Evolutionary conservation across 2,888 invertebrate genomes (phyloP).

Genomic region (Branchinecta sandiegonensis): DNA sequence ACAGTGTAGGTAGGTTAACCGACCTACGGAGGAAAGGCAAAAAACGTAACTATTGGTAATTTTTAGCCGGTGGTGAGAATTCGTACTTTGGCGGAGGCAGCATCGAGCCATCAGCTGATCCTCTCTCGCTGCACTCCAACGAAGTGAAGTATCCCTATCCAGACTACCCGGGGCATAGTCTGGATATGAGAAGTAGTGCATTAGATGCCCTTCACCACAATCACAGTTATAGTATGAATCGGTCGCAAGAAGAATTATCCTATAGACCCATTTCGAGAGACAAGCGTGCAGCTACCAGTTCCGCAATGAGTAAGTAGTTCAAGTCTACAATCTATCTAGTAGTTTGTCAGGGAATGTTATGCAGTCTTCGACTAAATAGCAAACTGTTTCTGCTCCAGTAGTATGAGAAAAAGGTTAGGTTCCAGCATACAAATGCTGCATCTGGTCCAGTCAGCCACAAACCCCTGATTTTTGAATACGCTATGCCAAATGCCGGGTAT

Average conservation of each 20-base stretch:
- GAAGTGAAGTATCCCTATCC: constrained; percentile 5
- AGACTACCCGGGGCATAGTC: constrained; percentile 2
- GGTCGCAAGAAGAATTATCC: constrained; percentile 43
- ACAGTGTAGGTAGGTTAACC: no score
- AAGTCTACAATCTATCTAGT: no score
- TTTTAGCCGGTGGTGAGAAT: not conserved
- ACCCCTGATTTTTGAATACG: no score
- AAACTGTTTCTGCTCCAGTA: no score
- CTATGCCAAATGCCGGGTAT: no score
- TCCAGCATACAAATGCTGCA: no score
- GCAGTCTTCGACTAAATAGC: no score
- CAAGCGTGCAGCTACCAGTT: constrained; percentile 40
- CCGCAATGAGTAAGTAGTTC: constrained; percentile 11
- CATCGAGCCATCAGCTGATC: not conserved
- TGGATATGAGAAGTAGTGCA: constrained; percentile 14
- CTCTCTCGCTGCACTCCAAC: not conserved
- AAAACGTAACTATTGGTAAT: no score
- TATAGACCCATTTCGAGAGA: constrained; percentile 50
- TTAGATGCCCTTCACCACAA: constrained; percentile 62
- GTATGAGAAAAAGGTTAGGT: no score
- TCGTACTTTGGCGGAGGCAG: not conserved
- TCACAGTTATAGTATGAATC: constrained; percentile 65
- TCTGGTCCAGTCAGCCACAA: no score
- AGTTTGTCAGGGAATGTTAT: no score
- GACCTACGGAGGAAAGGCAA: no score